Evolutionary conservation across 2,113 vertebrate species (phyloP).

Genomic region (Choloepus hoffmanni): DNA sequence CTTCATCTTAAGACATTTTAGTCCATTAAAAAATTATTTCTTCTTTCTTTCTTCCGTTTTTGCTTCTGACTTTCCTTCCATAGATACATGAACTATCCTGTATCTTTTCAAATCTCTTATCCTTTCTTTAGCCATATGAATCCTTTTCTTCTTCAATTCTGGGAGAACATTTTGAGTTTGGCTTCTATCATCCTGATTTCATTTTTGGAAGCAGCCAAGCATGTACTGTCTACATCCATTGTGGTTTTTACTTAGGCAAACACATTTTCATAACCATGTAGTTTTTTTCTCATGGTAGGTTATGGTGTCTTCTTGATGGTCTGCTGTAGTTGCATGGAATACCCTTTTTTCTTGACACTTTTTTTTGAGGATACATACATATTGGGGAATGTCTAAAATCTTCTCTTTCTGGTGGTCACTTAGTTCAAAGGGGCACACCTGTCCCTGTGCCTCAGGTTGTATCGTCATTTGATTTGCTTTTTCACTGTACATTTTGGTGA

Average conservation of each 20-base stretch:
- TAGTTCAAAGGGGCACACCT: not conserved
- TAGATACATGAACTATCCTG: not conserved
- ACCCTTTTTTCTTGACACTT: not conserved
- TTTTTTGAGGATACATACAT: not conserved
- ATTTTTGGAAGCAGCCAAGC: not conserved
- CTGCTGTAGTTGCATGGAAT: not conserved
- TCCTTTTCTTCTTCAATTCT: not conserved
- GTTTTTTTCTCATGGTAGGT: not conserved
- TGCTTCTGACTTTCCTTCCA: not conserved
- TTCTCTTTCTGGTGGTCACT: not conserved
- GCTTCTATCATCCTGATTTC: not conserved
- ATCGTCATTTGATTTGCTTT: not conserved
- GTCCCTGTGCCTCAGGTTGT: not conserved
- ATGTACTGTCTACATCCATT: not conserved
- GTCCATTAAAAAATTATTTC: constrained; percentile 28
- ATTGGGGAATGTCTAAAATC: not conserved
- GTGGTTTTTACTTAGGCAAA: not conserved
- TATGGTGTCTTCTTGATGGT: not conserved
- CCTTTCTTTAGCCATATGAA: not conserved
- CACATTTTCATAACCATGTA: not conserved
- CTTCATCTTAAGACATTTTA: constrained; percentile 14
- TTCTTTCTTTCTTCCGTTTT: not conserved
- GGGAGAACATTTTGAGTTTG: constrained; percentile 19
- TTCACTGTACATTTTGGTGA: not conserved
- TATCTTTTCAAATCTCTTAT: not conserved